These are phyloP conservation scores for Oncorhynchus mykiss DNA, from an alignment of 2,113 vertebrate species.

Conservation along the genomic window DNA sequence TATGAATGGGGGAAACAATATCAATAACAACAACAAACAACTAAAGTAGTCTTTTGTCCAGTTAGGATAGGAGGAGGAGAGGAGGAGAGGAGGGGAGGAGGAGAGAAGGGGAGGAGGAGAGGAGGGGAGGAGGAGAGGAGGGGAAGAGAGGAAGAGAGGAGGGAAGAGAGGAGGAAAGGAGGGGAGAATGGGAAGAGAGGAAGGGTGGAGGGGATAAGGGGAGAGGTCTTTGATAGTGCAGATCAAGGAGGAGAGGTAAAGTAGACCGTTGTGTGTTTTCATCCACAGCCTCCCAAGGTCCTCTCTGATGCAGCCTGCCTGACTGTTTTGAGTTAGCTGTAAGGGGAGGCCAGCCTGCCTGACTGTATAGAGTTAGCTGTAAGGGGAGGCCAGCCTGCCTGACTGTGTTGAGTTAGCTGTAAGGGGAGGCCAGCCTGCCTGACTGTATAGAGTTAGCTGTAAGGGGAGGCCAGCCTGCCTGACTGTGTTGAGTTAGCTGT, in stretches of 20 bases:
- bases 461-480: too few species aligned
- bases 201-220: background rate
- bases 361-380: too few species aligned
- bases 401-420: too few species aligned
- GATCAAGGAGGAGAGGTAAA: slow-evolving; percentile 67
- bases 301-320: slow-evolving; percentile 50
- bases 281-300: slow-evolving; percentile 62
- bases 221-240: slow-evolving; percentile 69
- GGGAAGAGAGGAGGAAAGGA: background rate
- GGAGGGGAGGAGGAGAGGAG: slow-evolving; percentile 36
- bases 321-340: background rate
- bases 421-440: too few species aligned
- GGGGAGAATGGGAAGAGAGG: background rate
- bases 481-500: too few species aligned
- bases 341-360: too few species aligned
- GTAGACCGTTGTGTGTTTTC: slow-evolving; percentile 56
- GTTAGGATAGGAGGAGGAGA: slow-evolving; percentile 65
- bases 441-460: too few species aligned
- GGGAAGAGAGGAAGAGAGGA: slow-evolving; percentile 21
- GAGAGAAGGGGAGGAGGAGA: background rate
- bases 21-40: slow-evolving; percentile 81
- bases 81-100: slow-evolving; percentile 25
- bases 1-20: slow-evolving; percentile 73
- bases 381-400: too few species aligned
- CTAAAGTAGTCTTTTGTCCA: slow-evolving; percentile 78